Base-by-base conservation (phyloP, 2,888 invertebrate genomes). In the Lasioglossum vierecki region DNA sequence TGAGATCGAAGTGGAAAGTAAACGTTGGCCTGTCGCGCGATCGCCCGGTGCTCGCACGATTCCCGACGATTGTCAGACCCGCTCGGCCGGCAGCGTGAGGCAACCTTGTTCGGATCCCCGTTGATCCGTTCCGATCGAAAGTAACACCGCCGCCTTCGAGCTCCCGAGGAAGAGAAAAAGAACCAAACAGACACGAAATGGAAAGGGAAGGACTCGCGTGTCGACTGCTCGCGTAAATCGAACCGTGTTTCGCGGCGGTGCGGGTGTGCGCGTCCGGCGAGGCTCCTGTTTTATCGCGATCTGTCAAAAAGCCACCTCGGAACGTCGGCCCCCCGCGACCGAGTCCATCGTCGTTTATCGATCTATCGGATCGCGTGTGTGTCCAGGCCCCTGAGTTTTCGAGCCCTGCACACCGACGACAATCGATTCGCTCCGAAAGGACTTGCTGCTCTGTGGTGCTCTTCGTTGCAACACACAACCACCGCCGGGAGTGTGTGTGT, bases 341-440 rank as follows among this genome's bases (percentile, higher is more conserved):
- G 73, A n/a, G 57, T 57, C 9, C 57, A n/a, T 57, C 57, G 72
- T 13, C 22, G 71, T 46, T 3, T 77, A 70, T 74, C 49, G 77
- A 85, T 80, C 71, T 80, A 80, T 83, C 77, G 73, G 66, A 73
- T 82, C 82, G 73, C 75, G 44, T 46, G 66, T 26, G 68, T 35
- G 35, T 73, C 35, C 15, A 44, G 22, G 15, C 22, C 22, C 41
- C 18, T 26, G 26, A 76, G 72, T 72, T 76, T 76, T 84, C 75
- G 75, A 81, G 81, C 74, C 72, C 71, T n/a, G 63, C 66, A 70
- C 46, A 63, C 63, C 63, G 63, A 63, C 63, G 63, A 35, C 63
- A 74, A 86, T 86, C 85, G 85, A 86, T 86, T 76, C 73, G 68
- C 70, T 82, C 60, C 44, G 26, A 77, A 76, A 63, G 63, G 79